Base-by-base conservation (phyloP, 2,797 vertebrate genomes). In the Sphenopsis melanotis region DNA sequence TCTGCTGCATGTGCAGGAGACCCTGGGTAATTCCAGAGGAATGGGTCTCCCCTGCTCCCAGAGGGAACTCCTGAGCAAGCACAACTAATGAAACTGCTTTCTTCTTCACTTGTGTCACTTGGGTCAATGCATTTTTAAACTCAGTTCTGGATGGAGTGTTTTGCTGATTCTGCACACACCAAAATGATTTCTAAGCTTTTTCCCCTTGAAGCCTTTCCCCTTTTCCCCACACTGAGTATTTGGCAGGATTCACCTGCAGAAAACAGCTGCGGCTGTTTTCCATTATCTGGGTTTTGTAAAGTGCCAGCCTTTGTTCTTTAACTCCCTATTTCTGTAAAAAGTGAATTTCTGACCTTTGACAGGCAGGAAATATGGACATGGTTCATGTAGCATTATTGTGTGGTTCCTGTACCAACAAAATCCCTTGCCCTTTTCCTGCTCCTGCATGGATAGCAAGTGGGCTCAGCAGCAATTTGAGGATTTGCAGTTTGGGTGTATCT, bases 391-490 rank as follows among this genome's bases (percentile, higher is more conserved):
- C 17, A 12, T 34, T 9, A 2, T 6, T 55, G 4, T 61, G 21
- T 82, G 29, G 4, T 12, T 74, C 29, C 29, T 56, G 17, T 21
- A 27, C 8, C 20, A 21, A 4, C 10, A 70, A 65, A 84, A 8
- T 6, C 10, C 14, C 6, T 59, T 32, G 4, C 1, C 12, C 19
- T 72, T 79, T 66, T 55, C 30, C 11, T 34, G 4, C 9, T 84
- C 24, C 36, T 57, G 24, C 44, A 8, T 1, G 22, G 34, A 14
- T 36, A 12, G 24, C 34, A 36, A 36, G 24, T 8, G n/a, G 18
- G 5, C 19, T 64, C n/a, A 16, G 60, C 3, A 36, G 19, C 3
- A 2, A 3, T 1, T 0, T 15, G 41, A 53, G 19, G 50, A 19
- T 50, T 63, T 88, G 30, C 21, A 39, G 0, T 10, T 7, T 39